Conservation (phyloP, 2,797 vertebrate species). For the Sebastes iracundus region DNA sequence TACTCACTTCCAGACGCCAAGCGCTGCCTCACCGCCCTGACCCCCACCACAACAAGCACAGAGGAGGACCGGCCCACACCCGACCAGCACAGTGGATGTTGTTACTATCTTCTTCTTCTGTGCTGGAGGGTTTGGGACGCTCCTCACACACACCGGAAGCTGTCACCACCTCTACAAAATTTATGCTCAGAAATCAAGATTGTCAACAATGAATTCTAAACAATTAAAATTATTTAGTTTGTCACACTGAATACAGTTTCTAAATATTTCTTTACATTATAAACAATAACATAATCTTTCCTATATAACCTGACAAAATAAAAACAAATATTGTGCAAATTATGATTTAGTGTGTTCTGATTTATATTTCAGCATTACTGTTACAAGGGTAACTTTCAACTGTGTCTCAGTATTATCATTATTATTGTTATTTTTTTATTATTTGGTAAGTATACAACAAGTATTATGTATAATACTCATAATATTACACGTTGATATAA, state of each 20-base stretch:
- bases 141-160: too few relatives aligned
- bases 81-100: not conserved
- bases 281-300: not conserved
- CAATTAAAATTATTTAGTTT: fast-evolving
- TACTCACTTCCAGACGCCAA: not conserved
- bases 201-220: not conserved
- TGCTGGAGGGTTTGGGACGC: too few relatives aligned
- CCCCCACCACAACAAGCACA: too few relatives aligned
- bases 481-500: not conserved
- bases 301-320: not conserved
- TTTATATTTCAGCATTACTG: not conserved
- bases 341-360: not conserved
- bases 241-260: not conserved
- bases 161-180: too few relatives aligned
- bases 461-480: not conserved
- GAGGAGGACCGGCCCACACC: too few relatives aligned
- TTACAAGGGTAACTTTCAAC: too few relatives aligned
- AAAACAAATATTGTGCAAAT: not conserved
- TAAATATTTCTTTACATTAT: not conserved
- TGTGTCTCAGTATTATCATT: not conserved
- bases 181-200: too few relatives aligned
- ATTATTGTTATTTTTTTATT: not conserved
- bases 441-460: not conserved
- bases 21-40: fast-evolving
- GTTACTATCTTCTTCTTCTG: not conserved